Percentiles rank a stretch among this genome's conserved stretches.
phyloP scores from a whole-genome alignment of 2,113 vertebrate genomes.

The Mystacornis crossleyi region DNA sequence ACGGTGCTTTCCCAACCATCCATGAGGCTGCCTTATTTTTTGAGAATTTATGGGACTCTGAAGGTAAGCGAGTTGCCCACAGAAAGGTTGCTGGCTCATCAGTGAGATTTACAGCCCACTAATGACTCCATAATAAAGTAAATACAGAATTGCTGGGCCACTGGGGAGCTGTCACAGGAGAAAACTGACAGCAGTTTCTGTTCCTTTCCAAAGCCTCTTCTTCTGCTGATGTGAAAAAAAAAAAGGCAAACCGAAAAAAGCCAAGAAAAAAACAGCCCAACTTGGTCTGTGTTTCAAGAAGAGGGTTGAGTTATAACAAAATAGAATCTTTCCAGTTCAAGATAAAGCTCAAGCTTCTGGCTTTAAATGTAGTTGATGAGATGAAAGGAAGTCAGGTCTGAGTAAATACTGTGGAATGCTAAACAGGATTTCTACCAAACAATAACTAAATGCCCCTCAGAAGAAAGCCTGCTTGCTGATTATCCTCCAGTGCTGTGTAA shows the following conservation, averaged over 20 bases:
- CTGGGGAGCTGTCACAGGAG: background rate
- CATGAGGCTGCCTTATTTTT: background rate
- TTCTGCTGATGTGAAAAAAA: background rate
- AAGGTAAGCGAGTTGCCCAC: background rate
- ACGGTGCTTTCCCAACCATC: background rate
- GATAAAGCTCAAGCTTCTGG: background rate
- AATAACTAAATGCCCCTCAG: background rate
- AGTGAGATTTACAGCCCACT: slow-evolving; percentile 4
- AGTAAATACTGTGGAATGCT: background rate
- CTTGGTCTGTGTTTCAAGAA: background rate
- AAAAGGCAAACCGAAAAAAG: background rate
- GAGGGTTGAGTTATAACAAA: background rate
- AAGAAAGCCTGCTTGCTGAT: background rate
- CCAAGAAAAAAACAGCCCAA: background rate
- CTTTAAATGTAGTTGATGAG: rapidly evolving
- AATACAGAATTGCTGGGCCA: background rate
- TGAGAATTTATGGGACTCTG: background rate
- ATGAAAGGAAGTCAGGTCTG: background rate
- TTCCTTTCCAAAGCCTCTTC: background rate
- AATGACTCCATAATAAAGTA: background rate
- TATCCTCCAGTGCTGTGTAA: background rate
- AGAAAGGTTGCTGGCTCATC: slow-evolving; percentile 17
- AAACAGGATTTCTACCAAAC: background rate
- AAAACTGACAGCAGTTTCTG: background rate
- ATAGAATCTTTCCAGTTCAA: background rate